A percentile compares a stretch with the other conserved stretches of the same genome.
These are phyloP conservation scores for Crypturellus tataupa DNA, from an alignment of 2,797 vertebrate species.

Conservation along the genomic window DNA sequence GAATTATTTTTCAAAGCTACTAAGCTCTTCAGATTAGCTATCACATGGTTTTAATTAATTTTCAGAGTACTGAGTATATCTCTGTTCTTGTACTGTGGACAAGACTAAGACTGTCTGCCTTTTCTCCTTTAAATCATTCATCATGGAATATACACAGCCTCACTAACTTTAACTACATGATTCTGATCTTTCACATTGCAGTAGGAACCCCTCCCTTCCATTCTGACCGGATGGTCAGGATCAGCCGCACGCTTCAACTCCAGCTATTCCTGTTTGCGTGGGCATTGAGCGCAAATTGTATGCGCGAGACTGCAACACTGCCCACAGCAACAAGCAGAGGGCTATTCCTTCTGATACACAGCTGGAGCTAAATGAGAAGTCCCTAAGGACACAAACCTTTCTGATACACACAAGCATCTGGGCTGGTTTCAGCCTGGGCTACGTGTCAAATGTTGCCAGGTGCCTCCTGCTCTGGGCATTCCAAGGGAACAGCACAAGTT, in stretches of 20 bases:
- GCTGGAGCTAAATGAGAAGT: not conserved
- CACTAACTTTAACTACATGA: not conserved
- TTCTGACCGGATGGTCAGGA: not conserved
- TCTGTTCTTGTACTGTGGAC: not conserved
- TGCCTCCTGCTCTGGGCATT: not conserved
- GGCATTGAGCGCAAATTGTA: not conserved
- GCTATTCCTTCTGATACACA: not conserved
- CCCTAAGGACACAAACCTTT: not conserved
- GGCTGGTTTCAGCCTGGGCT: not conserved
- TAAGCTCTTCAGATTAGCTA: not conserved
- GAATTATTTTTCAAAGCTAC: not conserved
- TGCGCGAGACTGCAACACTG: not conserved
- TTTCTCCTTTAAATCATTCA: not conserved
- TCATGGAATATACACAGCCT: not conserved
- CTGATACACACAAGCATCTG: rapidly evolving
- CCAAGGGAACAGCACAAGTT: not conserved
- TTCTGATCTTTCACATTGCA: not conserved
- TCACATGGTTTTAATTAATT: not conserved
- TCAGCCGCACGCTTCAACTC: not conserved
- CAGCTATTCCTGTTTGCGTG: not conserved
- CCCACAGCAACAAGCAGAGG: not conserved
- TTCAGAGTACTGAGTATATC: not conserved
- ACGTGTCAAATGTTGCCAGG: not conserved
- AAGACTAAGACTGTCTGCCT: not conserved
- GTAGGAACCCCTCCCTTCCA: not conserved